These are phyloP conservation scores for Sebastes nivosus DNA, from an alignment of 2,797 vertebrate genomes.

Conservation along the genomic window DNA sequence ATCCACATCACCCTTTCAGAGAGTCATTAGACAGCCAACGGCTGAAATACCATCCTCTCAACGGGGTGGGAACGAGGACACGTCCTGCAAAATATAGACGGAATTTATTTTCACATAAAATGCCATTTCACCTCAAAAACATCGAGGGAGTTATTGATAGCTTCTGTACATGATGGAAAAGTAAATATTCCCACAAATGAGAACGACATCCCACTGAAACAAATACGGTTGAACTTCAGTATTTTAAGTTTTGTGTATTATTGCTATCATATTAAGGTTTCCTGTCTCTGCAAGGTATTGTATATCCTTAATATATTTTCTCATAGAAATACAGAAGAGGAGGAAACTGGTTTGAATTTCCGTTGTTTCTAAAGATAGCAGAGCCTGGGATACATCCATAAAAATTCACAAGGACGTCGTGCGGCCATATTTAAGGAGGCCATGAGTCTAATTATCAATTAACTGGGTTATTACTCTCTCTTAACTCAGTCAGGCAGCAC, in stretches of 20 bases:
- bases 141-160: constrained; percentile 55
- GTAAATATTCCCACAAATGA: constrained; percentile 78
- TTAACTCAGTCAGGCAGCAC: constrained; percentile 52
- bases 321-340: constrained; percentile 54
- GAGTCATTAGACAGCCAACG: constrained; percentile 48
- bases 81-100: constrained; percentile 45
- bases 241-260: constrained; percentile 55
- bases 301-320: constrained; percentile 60
- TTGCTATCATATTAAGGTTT: constrained; percentile 48
- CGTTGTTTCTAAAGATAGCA: constrained; percentile 59
- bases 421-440: constrained; percentile 53
- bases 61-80: constrained; percentile 53
- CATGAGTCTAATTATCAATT: constrained; percentile 69
- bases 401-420: constrained; percentile 62
- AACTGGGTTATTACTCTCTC: constrained; percentile 63
- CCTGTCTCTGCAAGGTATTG: constrained; percentile 45
- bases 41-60: constrained; percentile 47
- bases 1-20: constrained; percentile 65
- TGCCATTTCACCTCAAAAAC: constrained; percentile 58
- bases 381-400: constrained; percentile 58
- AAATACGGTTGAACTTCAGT: constrained; percentile 44
- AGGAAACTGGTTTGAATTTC: constrained; percentile 53
- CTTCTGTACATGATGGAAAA: constrained; percentile 58
- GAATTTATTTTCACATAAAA: constrained; percentile 59
- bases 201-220: constrained; percentile 33